Conservation (phyloP, 2,797 vertebrate genomes). For the Poeciliopsis infans region DNA sequence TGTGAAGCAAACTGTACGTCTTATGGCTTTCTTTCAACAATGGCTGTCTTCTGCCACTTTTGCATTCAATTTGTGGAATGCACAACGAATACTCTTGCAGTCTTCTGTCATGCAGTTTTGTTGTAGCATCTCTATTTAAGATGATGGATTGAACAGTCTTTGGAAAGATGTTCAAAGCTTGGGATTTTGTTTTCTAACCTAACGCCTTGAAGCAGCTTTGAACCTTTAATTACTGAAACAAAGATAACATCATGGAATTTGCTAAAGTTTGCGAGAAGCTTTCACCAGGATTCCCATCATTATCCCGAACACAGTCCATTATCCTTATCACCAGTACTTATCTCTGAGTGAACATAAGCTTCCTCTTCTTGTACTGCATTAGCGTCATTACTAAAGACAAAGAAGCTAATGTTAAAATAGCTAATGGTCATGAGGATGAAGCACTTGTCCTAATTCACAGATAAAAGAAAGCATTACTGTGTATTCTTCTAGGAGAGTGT, state of each 20-base stretch:
- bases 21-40: too few species aligned
- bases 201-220: background rate
- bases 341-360: slow-evolving; percentile 29
- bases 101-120: background rate
- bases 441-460: slow-evolving; percentile 47
- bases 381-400: slow-evolving; percentile 34
- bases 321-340: slow-evolving; percentile 24
- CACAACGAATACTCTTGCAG: background rate
- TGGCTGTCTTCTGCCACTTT: too few species aligned
- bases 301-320: slow-evolving; percentile 27
- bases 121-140: background rate
- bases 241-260: background rate
- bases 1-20: too few species aligned
- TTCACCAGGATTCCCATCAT: slow-evolving; percentile 18
- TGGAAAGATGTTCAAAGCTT: background rate
- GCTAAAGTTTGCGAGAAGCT: slow-evolving; percentile 18
- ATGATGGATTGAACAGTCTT: background rate
- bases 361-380: slow-evolving; percentile 44
- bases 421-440: slow-evolving; percentile 28
- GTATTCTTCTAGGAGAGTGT: background rate
- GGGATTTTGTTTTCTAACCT: background rate
- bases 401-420: slow-evolving; percentile 41
- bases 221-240: background rate
- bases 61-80: background rate
- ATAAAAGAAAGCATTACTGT: slow-evolving; percentile 46